Conservation (phyloP, 2,888 invertebrate genomes). For the Cheilosia urbana region DNA sequence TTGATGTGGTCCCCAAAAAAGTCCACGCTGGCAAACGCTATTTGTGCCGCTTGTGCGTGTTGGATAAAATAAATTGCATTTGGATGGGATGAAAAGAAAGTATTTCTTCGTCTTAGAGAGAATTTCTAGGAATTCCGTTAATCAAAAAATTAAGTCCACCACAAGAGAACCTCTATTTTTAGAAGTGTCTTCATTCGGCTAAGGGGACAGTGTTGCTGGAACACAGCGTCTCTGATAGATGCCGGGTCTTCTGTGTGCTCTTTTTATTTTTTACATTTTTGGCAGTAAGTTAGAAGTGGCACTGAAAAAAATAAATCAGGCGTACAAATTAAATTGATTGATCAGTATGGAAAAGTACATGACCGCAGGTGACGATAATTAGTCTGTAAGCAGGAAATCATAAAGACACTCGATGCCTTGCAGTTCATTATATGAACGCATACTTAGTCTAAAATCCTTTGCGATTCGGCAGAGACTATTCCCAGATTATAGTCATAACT, state of each 20-base stretch:
- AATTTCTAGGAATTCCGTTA: constrained; percentile 56
- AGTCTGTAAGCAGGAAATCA: no score
- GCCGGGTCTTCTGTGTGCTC: background rate
- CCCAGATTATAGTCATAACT: no score
- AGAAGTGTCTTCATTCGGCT: constrained; percentile 48
- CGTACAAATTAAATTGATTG: no score
- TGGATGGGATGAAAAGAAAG: constrained; percentile 55
- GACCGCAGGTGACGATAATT: no score
- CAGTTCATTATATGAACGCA: no score
- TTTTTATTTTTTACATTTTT: background rate
- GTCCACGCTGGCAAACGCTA: constrained; percentile 21
- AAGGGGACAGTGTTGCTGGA: constrained; percentile 8
- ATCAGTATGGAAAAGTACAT: no score
- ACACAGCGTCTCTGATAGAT: background rate
- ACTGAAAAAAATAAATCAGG: no score
- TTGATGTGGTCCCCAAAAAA: constrained; percentile 61
- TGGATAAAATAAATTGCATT: constrained; percentile 62
- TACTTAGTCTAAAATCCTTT: no score
- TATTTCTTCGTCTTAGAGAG: constrained; percentile 6
- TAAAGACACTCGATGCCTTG: no score
- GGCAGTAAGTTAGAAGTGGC: background rate
- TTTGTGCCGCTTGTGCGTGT: constrained; percentile 13
- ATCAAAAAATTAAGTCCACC: constrained; percentile 68
- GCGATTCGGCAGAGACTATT: no score
- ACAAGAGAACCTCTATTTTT: constrained; percentile 57